Evolutionary conservation across 2,888 invertebrate species (phyloP), one percentile per base, ranked within the genome.

Genomic region (Diloba caeruleocephala): DNA sequence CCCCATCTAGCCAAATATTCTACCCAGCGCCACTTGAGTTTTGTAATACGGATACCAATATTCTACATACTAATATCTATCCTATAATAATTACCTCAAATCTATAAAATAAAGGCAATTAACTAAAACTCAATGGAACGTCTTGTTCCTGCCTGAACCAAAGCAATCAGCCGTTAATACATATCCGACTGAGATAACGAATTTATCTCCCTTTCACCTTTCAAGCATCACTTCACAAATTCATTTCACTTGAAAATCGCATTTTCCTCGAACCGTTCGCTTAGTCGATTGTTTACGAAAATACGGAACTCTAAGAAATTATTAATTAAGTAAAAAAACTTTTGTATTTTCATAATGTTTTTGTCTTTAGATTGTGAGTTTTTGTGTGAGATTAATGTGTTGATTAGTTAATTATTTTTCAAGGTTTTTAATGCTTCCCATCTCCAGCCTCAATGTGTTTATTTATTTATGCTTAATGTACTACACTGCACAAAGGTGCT

Each of bases 221-320:
- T 46, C 51, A 26, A 46, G n/a, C n/a, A n/a, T n/a, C n/a, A 46
- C 55, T 15, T 59, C 66, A 41, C 60, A 42, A 52, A 49, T 52
- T 55, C 44, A 52, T 53, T 52, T 56, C 31, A 52, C 31, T 51
- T 37, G 51, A 58, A 65, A 51, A 70, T 70, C 17, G 17, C 25
- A 55, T 66, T 54, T 58, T 45, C n/a, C 25, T 2, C 34, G 26
- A 44, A 10, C 43, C 45, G 37, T 64, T 51, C 53, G 21, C 45
- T 41, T 28, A 36, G 6, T 12, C 36, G 43, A 50, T 55, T 49
- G 38, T 52, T 26, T 38, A 25, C 32, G 19, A 36, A 44, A 41
- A 45, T 45, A 36, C 49, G 45, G 36, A 21, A 33, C 8, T 32
- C 5, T 32, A 13, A n/a, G 13, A 19, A 44, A 41, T 32, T 32